A percentile compares a stretch with the other conserved stretches of the same genome.
Evolutionary conservation across 2,113 vertebrate species (phyloP).

Genomic region (Porphyrio hochstetteri): DNA sequence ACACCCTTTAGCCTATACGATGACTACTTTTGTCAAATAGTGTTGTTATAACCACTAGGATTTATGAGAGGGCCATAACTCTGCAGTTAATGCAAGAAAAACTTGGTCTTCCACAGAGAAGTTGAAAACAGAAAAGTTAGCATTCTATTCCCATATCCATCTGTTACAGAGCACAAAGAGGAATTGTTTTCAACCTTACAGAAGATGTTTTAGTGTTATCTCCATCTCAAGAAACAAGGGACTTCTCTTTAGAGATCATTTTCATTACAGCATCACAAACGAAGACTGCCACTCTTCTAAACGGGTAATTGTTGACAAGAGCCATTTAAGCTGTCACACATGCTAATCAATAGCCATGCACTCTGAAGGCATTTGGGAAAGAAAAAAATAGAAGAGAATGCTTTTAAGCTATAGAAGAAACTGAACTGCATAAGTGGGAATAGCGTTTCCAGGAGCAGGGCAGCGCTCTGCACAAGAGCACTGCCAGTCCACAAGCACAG

Average conservation of each 20-base stretch:
- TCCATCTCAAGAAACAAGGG: background rate
- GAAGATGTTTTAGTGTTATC: background rate
- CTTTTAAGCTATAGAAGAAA: slow-evolving; percentile 27
- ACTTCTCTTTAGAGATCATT: background rate
- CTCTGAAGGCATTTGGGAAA: background rate
- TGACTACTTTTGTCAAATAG: background rate
- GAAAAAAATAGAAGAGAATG: background rate
- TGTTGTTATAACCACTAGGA: background rate
- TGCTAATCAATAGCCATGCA: slow-evolving; percentile 16
- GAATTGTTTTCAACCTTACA: background rate
- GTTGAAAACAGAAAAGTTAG: background rate
- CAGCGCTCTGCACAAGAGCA: background rate
- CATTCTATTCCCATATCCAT: background rate
- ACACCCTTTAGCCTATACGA: background rate
- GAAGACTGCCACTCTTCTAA: slow-evolving; percentile 5
- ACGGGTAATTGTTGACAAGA: slow-evolving; percentile 21
- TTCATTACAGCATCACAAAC: slow-evolving; percentile 6
- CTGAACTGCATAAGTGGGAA: background rate
- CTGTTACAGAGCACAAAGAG: background rate
- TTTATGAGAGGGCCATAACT: background rate
- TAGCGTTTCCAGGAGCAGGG: background rate
- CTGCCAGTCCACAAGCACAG: slow-evolving; percentile 8
- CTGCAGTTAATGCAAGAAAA: background rate
- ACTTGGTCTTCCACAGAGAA: background rate
- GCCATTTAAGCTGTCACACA: slow-evolving; percentile 23